Evolutionary conservation across 2,797 vertebrate species (phyloP), one percentile per base, ranked within the genome.

Genomic region (Anomalospiza imberbis): DNA sequence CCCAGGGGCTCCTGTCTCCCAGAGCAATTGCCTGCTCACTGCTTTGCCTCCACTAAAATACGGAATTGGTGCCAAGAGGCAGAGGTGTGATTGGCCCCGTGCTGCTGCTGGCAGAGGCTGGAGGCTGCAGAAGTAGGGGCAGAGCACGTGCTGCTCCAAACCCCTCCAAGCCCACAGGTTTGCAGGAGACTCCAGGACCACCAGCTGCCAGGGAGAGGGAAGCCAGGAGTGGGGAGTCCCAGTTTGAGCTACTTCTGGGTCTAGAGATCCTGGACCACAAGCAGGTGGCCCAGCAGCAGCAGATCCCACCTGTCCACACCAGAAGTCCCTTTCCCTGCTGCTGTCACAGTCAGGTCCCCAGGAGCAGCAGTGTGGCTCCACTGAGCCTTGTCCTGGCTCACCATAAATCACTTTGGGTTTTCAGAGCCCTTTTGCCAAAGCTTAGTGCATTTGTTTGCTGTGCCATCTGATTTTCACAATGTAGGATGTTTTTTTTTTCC

Each of bases 181-280:
- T 51, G 29, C 36, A 21, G 79, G 60, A 85, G 36, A 47, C 65
- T 61, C 17, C 3, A 54, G 55, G 22, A 28, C 10, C 47, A 25
- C 10, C 72, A 24, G 45, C 24, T 45, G 21, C 28, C 17, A 12
- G n/a, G 40, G 16, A 85, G 8, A 18, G 21, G 28, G 21, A 17
- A 67, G 17, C 17, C 22, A 15, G 34, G 73, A 82, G 32, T 16
- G 2, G 13, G 18, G 47, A 90, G 60, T 17, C 66, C 34, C 31
- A 78, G 22, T n/a, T 0, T 25, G 53, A 66, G 40, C 40, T 32
- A 0, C 6, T 38, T 31, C 15, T 17, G 22, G n/a, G 7, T 22
- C 44, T 36, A 0, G 4, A 5, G 62, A 5, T 34, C 13, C 4
- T 12, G 20, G 42, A 29, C 17, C 18, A 7, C 7, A 2, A 29